Conservation (phyloP, 2,113 vertebrate genomes). For the Chinchilla lanigera region DNA sequence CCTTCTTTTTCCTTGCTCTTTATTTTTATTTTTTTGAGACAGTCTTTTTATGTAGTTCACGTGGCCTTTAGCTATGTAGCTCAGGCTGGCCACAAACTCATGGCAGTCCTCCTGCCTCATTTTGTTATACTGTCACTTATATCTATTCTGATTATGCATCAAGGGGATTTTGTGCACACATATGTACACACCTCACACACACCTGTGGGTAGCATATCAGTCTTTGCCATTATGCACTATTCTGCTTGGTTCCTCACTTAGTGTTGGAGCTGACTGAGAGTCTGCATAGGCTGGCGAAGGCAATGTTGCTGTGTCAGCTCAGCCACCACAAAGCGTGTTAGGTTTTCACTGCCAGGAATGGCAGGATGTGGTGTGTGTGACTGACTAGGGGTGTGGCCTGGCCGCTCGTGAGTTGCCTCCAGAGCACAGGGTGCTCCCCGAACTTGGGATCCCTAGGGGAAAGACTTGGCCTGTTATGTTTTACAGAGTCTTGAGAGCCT, state of each 20-base stretch:
- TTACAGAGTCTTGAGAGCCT: conserved; percentile 72
- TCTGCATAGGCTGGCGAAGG: neutral
- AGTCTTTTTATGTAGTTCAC: neutral
- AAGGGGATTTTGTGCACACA: conserved; percentile 36
- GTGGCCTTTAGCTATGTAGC: neutral
- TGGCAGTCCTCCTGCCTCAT: neutral
- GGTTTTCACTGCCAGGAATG: conserved; percentile 77
- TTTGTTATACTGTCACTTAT: neutral
- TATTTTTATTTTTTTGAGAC: neutral
- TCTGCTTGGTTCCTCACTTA: neutral
- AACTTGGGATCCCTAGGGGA: conserved; percentile 85
- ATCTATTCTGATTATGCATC: neutral
- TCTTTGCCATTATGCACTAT: neutral
- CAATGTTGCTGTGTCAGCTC: neutral
- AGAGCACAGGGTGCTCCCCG: conserved; percentile 83
- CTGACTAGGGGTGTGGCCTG: conserved; percentile 94
- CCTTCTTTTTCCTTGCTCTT: neutral
- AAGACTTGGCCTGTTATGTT: conserved; percentile 77
- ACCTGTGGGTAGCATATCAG: neutral
- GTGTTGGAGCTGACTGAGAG: neutral
- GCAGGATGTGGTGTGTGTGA: conserved; percentile 87
- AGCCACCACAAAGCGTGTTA: neutral
- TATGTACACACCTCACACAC: neutral
- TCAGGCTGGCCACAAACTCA: neutral
- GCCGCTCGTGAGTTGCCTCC: conserved; percentile 83